Conservation (phyloP, 2,797 vertebrate genomes). For the Coilia nasus region DNA sequence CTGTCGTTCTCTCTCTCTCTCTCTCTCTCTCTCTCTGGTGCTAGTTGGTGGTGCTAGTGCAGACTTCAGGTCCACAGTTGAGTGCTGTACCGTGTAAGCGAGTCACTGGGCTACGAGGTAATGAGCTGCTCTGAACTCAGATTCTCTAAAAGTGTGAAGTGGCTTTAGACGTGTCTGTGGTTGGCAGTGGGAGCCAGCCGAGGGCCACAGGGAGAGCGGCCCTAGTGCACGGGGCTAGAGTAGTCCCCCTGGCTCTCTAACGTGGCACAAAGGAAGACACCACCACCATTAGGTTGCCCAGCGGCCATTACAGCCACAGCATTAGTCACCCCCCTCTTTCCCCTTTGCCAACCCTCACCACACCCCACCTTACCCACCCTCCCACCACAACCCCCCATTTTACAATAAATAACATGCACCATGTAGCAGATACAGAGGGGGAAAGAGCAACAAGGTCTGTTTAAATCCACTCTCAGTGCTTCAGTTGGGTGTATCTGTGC, state of each 20-base stretch:
- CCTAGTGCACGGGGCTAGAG: background rate
- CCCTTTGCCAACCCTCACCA: too few relatives aligned
- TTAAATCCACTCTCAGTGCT: background rate
- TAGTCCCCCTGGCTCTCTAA: background rate
- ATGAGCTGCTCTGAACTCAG: conserved; percentile 6
- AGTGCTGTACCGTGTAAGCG: background rate
- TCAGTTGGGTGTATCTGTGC: background rate
- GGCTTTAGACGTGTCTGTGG: background rate
- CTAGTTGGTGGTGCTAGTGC: background rate
- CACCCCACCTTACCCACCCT: too few relatives aligned
- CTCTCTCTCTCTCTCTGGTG: background rate
- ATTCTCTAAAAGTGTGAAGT: background rate
- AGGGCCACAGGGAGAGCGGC: background rate
- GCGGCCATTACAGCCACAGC: background rate
- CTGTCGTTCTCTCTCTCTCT: too few relatives aligned
- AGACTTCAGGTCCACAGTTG: background rate
- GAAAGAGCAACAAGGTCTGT: background rate
- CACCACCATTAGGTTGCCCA: background rate
- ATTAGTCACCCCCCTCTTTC: background rate
- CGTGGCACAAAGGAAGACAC: background rate
- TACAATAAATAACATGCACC: background rate
- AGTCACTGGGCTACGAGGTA: background rate
- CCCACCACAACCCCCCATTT: too few relatives aligned
- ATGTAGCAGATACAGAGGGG: background rate
- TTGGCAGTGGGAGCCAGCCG: background rate